phyloP scores from a whole-genome alignment of 2,113 vertebrate species.

The Notothenia rossii region DNA sequence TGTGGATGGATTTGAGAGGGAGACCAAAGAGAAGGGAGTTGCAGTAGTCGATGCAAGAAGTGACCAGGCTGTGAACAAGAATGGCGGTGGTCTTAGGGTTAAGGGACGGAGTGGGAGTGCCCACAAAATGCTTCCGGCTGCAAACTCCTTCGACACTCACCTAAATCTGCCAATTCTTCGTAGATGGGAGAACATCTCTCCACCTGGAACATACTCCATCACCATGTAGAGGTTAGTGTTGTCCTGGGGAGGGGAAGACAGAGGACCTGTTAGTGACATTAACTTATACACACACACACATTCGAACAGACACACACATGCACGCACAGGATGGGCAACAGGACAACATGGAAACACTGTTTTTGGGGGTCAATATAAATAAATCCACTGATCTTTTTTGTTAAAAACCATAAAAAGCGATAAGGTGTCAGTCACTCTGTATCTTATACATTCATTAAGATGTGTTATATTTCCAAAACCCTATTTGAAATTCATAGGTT shows the following conservation, averaged over 20 bases:
- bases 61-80: too few relatives aligned
- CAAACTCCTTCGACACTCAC: constrained; percentile 63
- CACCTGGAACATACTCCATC: constrained; percentile 94
- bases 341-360: not conserved
- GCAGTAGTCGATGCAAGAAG: too few relatives aligned
- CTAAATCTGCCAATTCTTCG: constrained; percentile 93
- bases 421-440: not conserved
- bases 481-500: not conserved
- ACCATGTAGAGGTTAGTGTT: constrained; percentile 96
- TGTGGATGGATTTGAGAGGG: too few relatives aligned
- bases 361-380: not conserved
- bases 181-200: constrained; percentile 96
- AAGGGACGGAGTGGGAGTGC: too few relatives aligned
- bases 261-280: constrained; percentile 39
- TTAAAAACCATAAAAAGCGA: not conserved
- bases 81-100: too few relatives aligned
- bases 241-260: constrained; percentile 80
- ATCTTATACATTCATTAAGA: not conserved
- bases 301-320: constrained; percentile 3
- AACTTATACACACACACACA: not conserved
- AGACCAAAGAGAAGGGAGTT: too few relatives aligned
- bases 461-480: not conserved
- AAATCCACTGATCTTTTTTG: not conserved
- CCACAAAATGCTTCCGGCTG: not conserved
- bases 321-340: not conserved